Base-by-base conservation (phyloP, 2,888 invertebrate genomes). In the Seira musarum region DNA sequence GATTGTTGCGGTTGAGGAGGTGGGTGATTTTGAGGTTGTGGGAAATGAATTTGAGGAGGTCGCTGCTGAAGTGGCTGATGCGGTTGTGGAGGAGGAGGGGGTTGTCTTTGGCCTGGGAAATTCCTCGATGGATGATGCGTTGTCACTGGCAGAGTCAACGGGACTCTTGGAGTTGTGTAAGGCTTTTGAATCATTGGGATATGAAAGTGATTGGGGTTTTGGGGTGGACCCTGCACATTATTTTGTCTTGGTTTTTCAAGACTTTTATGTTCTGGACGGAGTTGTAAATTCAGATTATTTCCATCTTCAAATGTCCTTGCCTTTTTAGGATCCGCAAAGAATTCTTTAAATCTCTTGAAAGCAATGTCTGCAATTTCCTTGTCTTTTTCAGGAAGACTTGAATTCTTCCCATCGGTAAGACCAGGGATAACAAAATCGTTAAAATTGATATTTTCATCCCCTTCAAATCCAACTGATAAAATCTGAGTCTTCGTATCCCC, bases 401-500 rank as follows among this genome's bases (percentile, higher is more conserved):
- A 74, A 15, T 74, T 74, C 2, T 83, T 71, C 10, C 71, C 72
- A 66, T 82, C 80, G 2, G 79, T 82, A 8, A 82, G 49, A 0
- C 82, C 82, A 49, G 83, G 83, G 22, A 83, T 77, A 13, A 83
- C 83, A 70, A 86, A 86, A 40, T 86, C 85, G 21, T 85, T 83
- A 19, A 86, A 76, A 70, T 86, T 85, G 13, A 86, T 72, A 15
- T 84, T 83, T 70, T 86, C 86, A 81, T 86, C 84, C n/a, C 86
- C 85, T 25, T 85, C 85, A 68, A 86, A 86, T 15, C 86, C 86
- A 1, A 86, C 86, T 0, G 85, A 84, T 8, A 86, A 65, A 65
- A 86, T 86, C 72, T 86, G 86, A 3, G 86, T 85, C 75, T 86
- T 86, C 2, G 84, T 79, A 49, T 83, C 83, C 22, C 83, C 83